These are phyloP conservation scores for Cecidostiba fungosa DNA, from an alignment of 2,888 invertebrate genomes.

Conservation along the genomic window DNA sequence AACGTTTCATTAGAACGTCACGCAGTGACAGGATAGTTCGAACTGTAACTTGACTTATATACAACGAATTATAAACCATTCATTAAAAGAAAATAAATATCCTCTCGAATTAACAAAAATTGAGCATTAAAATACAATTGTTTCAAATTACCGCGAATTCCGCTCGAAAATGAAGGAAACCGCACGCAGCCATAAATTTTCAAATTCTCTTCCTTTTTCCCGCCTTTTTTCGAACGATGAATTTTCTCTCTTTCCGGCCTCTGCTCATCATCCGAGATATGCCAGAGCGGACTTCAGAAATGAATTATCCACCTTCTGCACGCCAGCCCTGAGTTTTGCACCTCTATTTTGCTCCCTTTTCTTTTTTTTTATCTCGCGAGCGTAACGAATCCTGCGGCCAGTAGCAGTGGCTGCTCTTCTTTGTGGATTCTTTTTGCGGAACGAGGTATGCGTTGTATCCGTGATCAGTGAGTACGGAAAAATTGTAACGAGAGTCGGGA, in stretches of 20 bases:
- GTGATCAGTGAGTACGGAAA: neutral
- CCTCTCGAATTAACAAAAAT: slow-evolving; percentile 27
- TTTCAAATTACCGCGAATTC: slow-evolving; percentile 46
- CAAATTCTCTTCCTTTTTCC: neutral
- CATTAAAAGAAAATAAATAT: neutral
- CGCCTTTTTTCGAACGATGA: slow-evolving; percentile 30
- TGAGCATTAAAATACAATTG: slow-evolving; percentile 29
- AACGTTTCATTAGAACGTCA: neutral
- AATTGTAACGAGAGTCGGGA: neutral
- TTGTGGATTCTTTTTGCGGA: slow-evolving; percentile 39
- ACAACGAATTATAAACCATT: too few relatives aligned
- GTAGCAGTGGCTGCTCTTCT: neutral
- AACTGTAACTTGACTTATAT: too few relatives aligned
- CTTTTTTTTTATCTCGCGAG: neutral
- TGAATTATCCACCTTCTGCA: slow-evolving; percentile 52
- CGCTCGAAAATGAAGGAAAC: slow-evolving; percentile 41
- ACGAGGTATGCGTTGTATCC: slow-evolving; percentile 9
- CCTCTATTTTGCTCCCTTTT: slow-evolving; percentile 33
- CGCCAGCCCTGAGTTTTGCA: slow-evolving; percentile 24
- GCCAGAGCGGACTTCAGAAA: slow-evolving; percentile 41
- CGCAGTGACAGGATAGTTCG: neutral
- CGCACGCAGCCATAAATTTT: slow-evolving; percentile 49
- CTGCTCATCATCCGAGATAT: slow-evolving; percentile 38
- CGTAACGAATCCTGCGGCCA: neutral
- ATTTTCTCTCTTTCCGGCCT: slow-evolving; percentile 34